These are phyloP conservation scores for Chromoteleia sp. DNA, from an alignment of 2,888 invertebrate genomes.

Conservation along the genomic window DNA sequence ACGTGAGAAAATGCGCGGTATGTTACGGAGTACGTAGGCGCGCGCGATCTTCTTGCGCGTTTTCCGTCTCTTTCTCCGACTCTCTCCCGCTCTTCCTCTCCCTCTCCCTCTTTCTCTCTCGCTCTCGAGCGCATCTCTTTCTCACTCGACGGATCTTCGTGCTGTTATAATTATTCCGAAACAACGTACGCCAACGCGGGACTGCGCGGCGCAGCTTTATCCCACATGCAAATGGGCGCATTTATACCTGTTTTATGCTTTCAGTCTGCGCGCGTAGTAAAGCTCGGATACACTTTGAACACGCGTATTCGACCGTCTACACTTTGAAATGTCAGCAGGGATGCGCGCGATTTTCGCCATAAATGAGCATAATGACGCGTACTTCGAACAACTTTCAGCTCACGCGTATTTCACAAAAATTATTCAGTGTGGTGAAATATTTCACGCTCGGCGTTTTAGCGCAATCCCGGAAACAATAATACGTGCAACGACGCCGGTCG, in stretches of 20 bases:
- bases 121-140: constrained; percentile 35
- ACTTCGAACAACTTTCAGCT: constrained; percentile 33
- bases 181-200: constrained; percentile 63
- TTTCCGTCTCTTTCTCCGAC: constrained; percentile 38
- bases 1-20: constrained; percentile 68
- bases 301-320: constrained; percentile 39
- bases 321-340: constrained; percentile 55
- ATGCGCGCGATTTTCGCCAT: constrained; percentile 61
- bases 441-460: constrained; percentile 9
- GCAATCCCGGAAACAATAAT: constrained; percentile 8
- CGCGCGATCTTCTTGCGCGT: constrained; percentile 45
- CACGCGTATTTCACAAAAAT: constrained; percentile 16
- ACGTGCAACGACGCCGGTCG: no score
- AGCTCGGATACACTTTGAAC: constrained; percentile 40
- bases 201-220: constrained; percentile 67
- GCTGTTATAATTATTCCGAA: constrained; percentile 69
- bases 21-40: constrained; percentile 64
- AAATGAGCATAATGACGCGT: constrained; percentile 46
- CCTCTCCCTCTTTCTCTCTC: no score
- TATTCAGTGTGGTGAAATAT: constrained; percentile 8
- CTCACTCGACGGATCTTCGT: constrained; percentile 51
- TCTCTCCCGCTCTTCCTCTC: constrained; percentile 16
- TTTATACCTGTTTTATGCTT: constrained; percentile 63
- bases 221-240: constrained; percentile 69
- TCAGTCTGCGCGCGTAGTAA: constrained; percentile 34